phyloP scores from a whole-genome alignment of 1,140 invertebrate species.

The Hylyphantes graminicola region DNA sequence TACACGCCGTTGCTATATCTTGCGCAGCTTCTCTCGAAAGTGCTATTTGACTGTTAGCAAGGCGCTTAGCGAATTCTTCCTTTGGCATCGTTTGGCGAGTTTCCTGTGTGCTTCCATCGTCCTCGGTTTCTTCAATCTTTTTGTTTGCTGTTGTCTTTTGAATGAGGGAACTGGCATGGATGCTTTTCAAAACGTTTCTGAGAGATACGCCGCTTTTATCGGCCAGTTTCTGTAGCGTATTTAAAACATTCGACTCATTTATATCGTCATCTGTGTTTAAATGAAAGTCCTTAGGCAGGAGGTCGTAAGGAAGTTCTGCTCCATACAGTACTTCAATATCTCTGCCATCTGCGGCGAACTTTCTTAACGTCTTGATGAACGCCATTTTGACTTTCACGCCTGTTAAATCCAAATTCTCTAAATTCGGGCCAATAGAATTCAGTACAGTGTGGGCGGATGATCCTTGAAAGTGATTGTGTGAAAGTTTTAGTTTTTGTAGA shows the following conservation, averaged over 20 bases:
- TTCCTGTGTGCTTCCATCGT: neutral
- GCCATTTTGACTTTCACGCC: slow-evolving; percentile 4
- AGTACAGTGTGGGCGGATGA: neutral
- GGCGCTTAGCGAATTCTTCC: slow-evolving; percentile 16
- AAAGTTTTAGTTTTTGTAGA: slow-evolving; percentile 7
- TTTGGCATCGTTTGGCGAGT: neutral
- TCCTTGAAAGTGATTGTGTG: slow-evolving; percentile 13
- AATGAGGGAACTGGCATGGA: slow-evolving; percentile 5
- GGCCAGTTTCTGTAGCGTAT: neutral
- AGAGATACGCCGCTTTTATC: slow-evolving; percentile 41
- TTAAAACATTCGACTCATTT: neutral
- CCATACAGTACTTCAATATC: slow-evolving; percentile 27
- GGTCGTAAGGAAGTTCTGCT: slow-evolving; percentile 8
- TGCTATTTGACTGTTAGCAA: neutral
- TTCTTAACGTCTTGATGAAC: slow-evolving; percentile 8
- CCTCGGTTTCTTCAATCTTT: neutral
- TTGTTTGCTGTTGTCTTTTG: neutral
- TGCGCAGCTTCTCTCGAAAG: neutral
- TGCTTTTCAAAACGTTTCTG: slow-evolving; percentile 10
- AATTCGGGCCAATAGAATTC: neutral
- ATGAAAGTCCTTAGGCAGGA: neutral
- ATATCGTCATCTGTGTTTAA: neutral
- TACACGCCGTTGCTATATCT: neutral
- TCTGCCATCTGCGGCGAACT: slow-evolving; percentile 16
- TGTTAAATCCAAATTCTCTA: slow-evolving; percentile 23